Conservation (phyloP, 2,797 vertebrate genomes). For the Dicrostonyx torquatus region DNA sequence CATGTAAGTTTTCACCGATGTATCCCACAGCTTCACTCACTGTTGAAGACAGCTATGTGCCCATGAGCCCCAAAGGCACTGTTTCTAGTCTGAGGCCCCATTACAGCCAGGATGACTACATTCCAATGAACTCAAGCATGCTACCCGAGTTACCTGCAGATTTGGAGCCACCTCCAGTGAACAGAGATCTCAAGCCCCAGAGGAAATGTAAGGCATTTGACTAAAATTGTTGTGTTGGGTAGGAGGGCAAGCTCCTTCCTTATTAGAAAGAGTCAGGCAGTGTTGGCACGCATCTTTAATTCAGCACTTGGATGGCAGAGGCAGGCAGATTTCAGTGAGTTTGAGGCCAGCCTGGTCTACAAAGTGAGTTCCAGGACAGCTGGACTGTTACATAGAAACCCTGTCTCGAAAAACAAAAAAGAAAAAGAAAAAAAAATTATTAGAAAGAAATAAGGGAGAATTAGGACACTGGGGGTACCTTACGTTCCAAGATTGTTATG, state of each 20-base stretch:
- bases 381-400: background rate
- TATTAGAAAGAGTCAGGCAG: background rate
- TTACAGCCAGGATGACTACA: slow-evolving; percentile 91
- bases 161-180: slow-evolving; percentile 94
- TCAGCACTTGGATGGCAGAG: background rate
- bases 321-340: background rate
- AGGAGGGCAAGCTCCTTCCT: background rate
- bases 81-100: slow-evolving; percentile 79
- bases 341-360: background rate
- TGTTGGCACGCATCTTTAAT: background rate
- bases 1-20: slow-evolving; percentile 85
- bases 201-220: slow-evolving; percentile 90
- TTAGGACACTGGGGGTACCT: background rate
- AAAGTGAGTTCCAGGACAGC: background rate
- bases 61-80: slow-evolving; percentile 91
- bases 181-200: slow-evolving; percentile 96
- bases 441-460: background rate
- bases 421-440: background rate
- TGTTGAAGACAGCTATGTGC: slow-evolving; percentile 92
- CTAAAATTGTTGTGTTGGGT: background rate
- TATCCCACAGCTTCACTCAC: slow-evolving; percentile 78
- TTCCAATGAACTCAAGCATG: slow-evolving; percentile 92
- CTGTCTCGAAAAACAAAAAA: background rate
- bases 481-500: background rate
- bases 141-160: slow-evolving; percentile 86